phyloP scores from a whole-genome alignment of 1,140 invertebrate species.

The Drosophila burlai region DNA sequence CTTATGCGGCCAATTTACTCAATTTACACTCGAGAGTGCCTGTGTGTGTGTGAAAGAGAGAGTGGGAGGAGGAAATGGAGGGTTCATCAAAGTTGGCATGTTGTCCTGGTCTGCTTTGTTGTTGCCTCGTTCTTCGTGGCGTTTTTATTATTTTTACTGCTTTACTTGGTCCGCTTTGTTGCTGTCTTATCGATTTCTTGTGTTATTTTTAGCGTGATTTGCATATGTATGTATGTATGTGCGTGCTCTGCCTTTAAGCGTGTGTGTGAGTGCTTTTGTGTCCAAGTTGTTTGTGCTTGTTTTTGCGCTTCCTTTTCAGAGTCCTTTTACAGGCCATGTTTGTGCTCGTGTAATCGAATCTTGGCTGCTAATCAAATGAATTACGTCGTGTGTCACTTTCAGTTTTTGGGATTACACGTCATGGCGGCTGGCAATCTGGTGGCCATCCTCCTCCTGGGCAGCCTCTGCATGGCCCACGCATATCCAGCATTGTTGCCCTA shows the following conservation, averaged over 20 bases:
- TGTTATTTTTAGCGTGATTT: slow-evolving; percentile 80
- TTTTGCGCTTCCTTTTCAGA: slow-evolving; percentile 28
- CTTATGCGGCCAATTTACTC: slow-evolving; percentile 74
- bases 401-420: slow-evolving; percentile 47
- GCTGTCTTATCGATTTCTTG: slow-evolving; percentile 78
- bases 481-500: slow-evolving; percentile 72
- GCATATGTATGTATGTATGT: slow-evolving; percentile 41
- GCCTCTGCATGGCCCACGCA: slow-evolving; percentile 62
- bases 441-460: slow-evolving; percentile 59
- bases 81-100: slow-evolving; percentile 62
- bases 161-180: slow-evolving; percentile 47
- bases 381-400: slow-evolving; percentile 65
- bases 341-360: slow-evolving; percentile 57
- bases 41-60: slow-evolving; percentile 22
- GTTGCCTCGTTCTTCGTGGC: slow-evolving; percentile 38
- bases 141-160: slow-evolving; percentile 61
- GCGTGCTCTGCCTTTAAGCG: slow-evolving; percentile 2
- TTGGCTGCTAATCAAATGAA: slow-evolving; percentile 67
- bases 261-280: slow-evolving; percentile 16
- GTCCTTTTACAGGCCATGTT: slow-evolving; percentile 16
- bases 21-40: slow-evolving; percentile 41
- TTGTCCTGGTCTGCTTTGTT: slow-evolving; percentile 23
- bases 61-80: slow-evolving; percentile 7
- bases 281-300: slow-evolving; percentile 36
- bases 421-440: slow-evolving; percentile 63